phyloP scores from a whole-genome alignment of 2,113 vertebrate species.

The Lutjanus erythropterus region DNA sequence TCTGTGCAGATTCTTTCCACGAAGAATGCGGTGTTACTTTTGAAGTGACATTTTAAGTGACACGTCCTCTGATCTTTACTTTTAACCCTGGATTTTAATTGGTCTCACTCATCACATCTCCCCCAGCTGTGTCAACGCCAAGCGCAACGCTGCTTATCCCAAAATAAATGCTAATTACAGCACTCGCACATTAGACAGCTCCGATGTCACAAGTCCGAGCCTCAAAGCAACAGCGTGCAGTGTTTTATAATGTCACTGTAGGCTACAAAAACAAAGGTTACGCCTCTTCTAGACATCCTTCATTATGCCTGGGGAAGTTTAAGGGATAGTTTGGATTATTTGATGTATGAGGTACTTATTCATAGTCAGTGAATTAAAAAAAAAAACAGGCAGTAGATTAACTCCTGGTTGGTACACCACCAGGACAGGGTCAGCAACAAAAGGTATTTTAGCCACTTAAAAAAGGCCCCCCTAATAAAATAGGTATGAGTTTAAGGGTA shows the following conservation, averaged over 20 bases:
- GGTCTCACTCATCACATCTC: slow-evolving; percentile 43
- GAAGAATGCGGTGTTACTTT: slow-evolving; percentile 11
- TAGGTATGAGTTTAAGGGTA: no score
- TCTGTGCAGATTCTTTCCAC: neutral
- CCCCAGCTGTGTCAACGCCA: slow-evolving; percentile 41
- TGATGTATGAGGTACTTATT: no score
- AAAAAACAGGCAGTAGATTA: no score
- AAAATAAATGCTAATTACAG: slow-evolving; percentile 63
- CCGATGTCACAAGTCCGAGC: slow-evolving; percentile 9
- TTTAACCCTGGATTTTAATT: slow-evolving; percentile 57
- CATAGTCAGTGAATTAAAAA: no score
- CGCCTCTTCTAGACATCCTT: neutral
- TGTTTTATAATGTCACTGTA: neutral
- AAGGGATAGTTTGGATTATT: no score
- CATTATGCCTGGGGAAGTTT: neutral
- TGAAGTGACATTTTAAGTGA: slow-evolving; percentile 23
- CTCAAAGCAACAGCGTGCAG: slow-evolving; percentile 6
- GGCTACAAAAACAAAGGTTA: neutral
- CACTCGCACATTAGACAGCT: slow-evolving; percentile 11
- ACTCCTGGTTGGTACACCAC: no score
- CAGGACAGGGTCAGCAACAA: no score
- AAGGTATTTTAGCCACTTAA: no score
- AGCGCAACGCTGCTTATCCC: slow-evolving; percentile 45
- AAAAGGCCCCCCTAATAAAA: no score
- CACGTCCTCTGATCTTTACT: slow-evolving; percentile 54